Base-by-base conservation (phyloP, 2,113 vertebrate genomes). In the Solea senegalensis region DNA sequence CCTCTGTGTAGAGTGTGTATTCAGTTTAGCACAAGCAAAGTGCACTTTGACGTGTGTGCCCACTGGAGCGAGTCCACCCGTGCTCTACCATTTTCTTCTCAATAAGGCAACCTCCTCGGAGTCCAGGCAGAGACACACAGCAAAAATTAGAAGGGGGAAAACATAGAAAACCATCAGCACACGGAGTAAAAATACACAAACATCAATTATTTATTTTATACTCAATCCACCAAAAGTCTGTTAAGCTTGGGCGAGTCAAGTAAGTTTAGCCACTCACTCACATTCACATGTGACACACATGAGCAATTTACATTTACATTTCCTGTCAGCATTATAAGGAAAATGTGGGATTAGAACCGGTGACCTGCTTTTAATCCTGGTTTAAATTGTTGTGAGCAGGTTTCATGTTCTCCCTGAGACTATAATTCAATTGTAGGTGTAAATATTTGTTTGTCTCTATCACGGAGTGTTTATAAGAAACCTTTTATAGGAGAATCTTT, bases 21-120 rank as follows among this genome's bases (percentile, higher is more conserved):
- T 84, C 76, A 77, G 78, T 84, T 85, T 67, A 74, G 66, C 76
- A 63, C 44, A 55, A 58, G 79, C 86, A 85, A 84, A 86, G 73
- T 79, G 86, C 81, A 85, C 82, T 81, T 70, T 72, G 60, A 74
- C 41, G 44, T 60, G 43, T 65, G 48, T 60, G 67, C 52, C 49
- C 44, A 58, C 51, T 53, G 1, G 0, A 52, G 61, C 44, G 43
- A 62, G 28, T 74, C 50, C 40, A n/a, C 56, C 52, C 40, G 14
- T 26, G 39, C 43, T 34, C 46, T 40, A n/a, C 50, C 44, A 52
- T 44, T 70, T 66, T 51, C 60, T 53, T 52, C n/a, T 40, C 13
- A 1, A 39, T n/a, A 69, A 43, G 56, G 54, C 52, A 54, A 72
- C 11, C n/a, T 54, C 69, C 16, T 67, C 9, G 70, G 39, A 74